Percentiles rank a stretch among this genome's conserved stretches.
These are phyloP conservation scores for Heliothis virescens DNA, from an alignment of 1,140 invertebrate genomes.

Conservation along the genomic window DNA sequence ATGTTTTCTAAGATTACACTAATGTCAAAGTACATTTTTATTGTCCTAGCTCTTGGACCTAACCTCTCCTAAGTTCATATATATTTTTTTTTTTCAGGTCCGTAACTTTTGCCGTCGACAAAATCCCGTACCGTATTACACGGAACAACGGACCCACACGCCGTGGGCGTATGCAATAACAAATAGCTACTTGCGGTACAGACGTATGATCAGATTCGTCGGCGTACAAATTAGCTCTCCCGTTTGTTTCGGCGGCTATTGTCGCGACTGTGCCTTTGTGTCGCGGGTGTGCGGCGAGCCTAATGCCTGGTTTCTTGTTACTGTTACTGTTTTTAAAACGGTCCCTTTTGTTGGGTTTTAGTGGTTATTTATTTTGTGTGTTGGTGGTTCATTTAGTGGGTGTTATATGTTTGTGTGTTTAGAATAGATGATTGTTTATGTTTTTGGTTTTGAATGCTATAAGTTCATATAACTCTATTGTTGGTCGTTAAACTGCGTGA, in stretches of 20 bases:
- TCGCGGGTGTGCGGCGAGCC: conserved; percentile 37
- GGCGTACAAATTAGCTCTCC: conserved; percentile 56
- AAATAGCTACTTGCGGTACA: conserved; percentile 59
- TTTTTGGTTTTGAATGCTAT: too few relatives aligned
- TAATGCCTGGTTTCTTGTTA: conserved; percentile 54
- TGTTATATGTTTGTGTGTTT: not conserved
- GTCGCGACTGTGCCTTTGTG: conserved; percentile 43
- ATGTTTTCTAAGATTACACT: not conserved
- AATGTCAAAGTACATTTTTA: not conserved
- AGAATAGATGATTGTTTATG: not conserved
- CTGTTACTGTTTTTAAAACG: conserved; percentile 39
- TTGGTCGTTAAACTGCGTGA: too few relatives aligned
- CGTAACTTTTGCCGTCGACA: not conserved
- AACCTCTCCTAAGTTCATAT: too few relatives aligned
- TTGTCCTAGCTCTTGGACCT: too few relatives aligned
- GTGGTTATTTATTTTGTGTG: conserved; percentile 3
- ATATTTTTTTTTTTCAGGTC: too few relatives aligned
- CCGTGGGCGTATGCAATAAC: conserved; percentile 54
- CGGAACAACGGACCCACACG: conserved; percentile 47
- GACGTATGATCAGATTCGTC: conserved; percentile 55
- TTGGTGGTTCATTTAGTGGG: not conserved
- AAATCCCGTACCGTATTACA: conserved; percentile 39
- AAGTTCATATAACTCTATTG: too few relatives aligned
- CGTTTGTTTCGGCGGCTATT: conserved; percentile 47
- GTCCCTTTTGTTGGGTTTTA: conserved; percentile 18